Conservation (phyloP, 2,888 invertebrate genomes). For the Drosophila neotestacea region DNA sequence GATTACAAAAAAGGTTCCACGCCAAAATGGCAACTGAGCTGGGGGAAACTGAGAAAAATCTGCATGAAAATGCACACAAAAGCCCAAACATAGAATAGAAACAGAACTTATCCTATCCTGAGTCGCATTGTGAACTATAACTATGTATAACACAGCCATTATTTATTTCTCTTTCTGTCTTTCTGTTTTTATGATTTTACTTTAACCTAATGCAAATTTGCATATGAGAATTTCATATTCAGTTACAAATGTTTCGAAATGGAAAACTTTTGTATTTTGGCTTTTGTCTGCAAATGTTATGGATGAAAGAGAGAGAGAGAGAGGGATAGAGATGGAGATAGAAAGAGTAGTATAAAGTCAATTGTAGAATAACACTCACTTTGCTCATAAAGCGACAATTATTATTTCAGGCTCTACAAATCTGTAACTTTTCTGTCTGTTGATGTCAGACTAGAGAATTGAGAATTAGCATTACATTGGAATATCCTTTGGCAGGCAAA, state of each 20-base stretch:
- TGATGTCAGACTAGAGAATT: conserved; percentile 5
- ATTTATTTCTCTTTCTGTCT: conserved; percentile 25
- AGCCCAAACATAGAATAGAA: conserved; percentile 50
- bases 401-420: conserved; percentile 47
- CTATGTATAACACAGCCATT: conserved; percentile 22
- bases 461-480: conserved; percentile 52
- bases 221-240: conserved; percentile 45
- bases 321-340: neutral
- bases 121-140: conserved; percentile 23
- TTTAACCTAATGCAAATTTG: conserved; percentile 37
- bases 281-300: conserved; percentile 46
- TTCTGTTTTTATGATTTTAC: conserved; percentile 30
- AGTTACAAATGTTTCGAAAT: conserved; percentile 53
- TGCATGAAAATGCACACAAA: conserved; percentile 75
- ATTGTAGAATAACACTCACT: conserved; percentile 45
- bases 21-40: conserved; percentile 60
- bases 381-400: conserved; percentile 51
- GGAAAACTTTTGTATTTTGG: conserved; percentile 46
- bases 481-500: conserved; percentile 18
- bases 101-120: conserved; percentile 35
- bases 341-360: conserved; percentile 16
- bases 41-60: conserved; percentile 52
- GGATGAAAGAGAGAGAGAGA: neutral
- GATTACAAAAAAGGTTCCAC: conserved; percentile 62
- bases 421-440: conserved; percentile 13